Conservation (phyloP, 2,797 vertebrate species). For the Danio albolineatus region DNA sequence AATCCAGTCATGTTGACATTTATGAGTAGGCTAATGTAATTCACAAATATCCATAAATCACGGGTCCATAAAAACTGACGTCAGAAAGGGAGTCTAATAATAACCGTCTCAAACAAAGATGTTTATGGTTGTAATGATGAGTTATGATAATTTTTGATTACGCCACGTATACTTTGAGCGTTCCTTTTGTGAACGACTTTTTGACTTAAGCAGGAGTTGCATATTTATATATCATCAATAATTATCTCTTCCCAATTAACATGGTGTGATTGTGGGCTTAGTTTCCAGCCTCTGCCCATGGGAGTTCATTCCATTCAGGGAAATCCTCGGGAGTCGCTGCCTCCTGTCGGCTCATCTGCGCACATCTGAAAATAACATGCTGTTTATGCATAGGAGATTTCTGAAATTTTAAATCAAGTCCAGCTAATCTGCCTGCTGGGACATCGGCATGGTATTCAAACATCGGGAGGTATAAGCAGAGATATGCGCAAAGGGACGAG, state of each 20-base stretch:
- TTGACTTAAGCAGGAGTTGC: background rate
- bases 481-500: background rate
- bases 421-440: background rate
- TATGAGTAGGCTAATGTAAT: background rate
- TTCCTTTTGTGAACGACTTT: background rate
- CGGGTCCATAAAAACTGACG: background rate
- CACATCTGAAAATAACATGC: conserved; percentile 22
- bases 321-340: conserved; percentile 13
- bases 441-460: background rate
- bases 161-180: background rate
- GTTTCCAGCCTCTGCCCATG: background rate
- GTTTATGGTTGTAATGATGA: conserved; percentile 9
- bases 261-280: background rate
- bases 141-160: conserved; percentile 3
- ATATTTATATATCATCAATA: background rate
- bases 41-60: conserved; percentile 12
- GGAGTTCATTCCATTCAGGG: background rate
- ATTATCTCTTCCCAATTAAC: conserved; percentile 15
- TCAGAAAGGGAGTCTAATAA: background rate
- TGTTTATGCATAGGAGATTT: conserved; percentile 13
- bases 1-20: background rate
- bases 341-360: conserved; percentile 22
- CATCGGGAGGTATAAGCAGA: background rate
- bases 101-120: conserved; percentile 8
- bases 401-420: conserved; percentile 27